phyloP scores from a whole-genome alignment of 2,797 vertebrate species.

The Percopsis omiscomaycus region DNA sequence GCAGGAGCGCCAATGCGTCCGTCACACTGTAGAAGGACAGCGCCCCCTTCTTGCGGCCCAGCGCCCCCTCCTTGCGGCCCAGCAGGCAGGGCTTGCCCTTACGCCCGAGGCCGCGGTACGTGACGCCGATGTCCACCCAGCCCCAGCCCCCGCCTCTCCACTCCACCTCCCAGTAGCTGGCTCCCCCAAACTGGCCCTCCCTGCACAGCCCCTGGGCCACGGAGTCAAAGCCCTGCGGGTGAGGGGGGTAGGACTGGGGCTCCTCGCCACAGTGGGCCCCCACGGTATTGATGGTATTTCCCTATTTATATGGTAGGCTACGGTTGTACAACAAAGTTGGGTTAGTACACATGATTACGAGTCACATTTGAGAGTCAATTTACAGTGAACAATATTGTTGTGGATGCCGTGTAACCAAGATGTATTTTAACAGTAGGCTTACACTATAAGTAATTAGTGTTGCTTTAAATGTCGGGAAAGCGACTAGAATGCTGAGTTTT shows the following conservation, averaged over 20 bases:
- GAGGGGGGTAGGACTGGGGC: slow-evolving; percentile 63
- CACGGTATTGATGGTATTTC: slow-evolving; percentile 3
- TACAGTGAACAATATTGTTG: no score
- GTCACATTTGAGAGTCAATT: no score
- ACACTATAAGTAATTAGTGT: no score
- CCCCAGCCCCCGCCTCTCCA: slow-evolving; percentile 70
- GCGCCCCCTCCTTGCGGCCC: slow-evolving; percentile 73
- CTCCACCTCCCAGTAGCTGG: slow-evolving; percentile 77
- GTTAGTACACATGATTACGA: no score
- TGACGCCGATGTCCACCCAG: slow-evolving; percentile 72
- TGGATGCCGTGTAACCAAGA: no score
- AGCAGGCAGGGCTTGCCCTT: slow-evolving; percentile 75
- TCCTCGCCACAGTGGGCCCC: slow-evolving; percentile 71
- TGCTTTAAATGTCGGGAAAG: no score
- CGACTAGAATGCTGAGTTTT: no score
- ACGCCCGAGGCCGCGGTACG: slow-evolving; percentile 66
- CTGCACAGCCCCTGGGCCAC: slow-evolving; percentile 70
- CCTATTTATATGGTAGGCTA: no score
- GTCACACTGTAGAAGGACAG: slow-evolving; percentile 75
- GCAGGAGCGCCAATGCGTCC: slow-evolving; percentile 67
- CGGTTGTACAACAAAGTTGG: no score
- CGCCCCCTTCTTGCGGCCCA: slow-evolving; percentile 72
- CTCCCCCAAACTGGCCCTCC: slow-evolving; percentile 62
- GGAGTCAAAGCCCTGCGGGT: slow-evolving; percentile 67
- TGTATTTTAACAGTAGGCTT: no score